phyloP scores from a whole-genome alignment of 92 coral and sea anemone genomes.

The Porites cylindrica region DNA sequence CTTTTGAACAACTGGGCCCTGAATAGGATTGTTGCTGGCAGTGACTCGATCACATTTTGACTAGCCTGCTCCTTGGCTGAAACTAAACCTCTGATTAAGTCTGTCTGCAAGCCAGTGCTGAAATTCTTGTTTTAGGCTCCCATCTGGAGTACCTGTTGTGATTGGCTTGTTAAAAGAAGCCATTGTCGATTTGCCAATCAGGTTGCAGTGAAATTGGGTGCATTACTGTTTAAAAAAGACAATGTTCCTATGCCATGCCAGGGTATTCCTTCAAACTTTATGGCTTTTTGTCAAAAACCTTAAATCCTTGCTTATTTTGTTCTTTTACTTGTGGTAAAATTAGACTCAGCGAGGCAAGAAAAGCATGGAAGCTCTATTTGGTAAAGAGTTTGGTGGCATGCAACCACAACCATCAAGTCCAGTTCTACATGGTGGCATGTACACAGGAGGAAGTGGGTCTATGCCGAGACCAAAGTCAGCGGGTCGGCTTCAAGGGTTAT shows the following conservation, averaged over 20 bases:
- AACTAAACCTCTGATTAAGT: no score
- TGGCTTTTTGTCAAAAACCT: no score
- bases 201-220: no score
- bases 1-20: no score
- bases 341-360: slow-evolving; percentile 91
- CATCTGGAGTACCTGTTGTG: no score
- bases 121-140: no score
- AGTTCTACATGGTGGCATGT: slow-evolving; percentile 54
- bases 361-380: slow-evolving; percentile 78
- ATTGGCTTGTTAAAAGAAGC: no score
- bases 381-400: slow-evolving; percentile 73
- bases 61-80: no score
- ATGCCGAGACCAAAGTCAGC: slow-evolving; percentile 80
- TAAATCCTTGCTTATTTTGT: not conserved
- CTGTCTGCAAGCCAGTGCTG: no score
- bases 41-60: no score
- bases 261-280: not conserved
- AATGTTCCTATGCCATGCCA: not conserved
- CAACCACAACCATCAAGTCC: slow-evolving; percentile 74
- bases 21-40: no score
- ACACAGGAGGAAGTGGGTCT: slow-evolving; percentile 60
- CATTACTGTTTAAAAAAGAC: not conserved
- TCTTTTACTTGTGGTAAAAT: not conserved
- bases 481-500: slow-evolving; percentile 69
- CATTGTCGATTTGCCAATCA: no score